A percentile compares a stretch with the other conserved stretches of the same genome.
These are phyloP conservation scores for Vombatus ursinus DNA, from an alignment of 2,113 vertebrate genomes.

Conservation along the genomic window DNA sequence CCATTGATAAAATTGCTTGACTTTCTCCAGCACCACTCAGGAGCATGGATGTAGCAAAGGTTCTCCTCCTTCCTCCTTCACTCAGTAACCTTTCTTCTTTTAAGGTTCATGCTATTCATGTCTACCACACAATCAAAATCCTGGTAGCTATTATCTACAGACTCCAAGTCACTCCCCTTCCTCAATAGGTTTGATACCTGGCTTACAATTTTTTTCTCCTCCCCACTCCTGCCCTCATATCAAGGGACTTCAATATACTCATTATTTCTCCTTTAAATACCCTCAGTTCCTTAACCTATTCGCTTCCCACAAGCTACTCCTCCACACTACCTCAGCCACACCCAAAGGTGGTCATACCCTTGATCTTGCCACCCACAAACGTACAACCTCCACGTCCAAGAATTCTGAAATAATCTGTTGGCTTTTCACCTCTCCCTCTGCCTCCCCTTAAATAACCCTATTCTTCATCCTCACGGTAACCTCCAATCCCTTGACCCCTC, in stretches of 20 bases:
- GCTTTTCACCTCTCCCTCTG: too few relatives aligned
- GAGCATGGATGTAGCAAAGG: background rate
- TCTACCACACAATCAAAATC: background rate
- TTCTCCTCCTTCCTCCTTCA: background rate
- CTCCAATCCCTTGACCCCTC: background rate
- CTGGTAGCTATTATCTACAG: background rate
- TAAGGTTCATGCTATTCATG: background rate
- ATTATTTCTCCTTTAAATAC: too few relatives aligned
- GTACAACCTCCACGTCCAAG: background rate
- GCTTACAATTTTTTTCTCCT: background rate
- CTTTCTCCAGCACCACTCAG: background rate
- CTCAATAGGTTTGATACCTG: background rate
- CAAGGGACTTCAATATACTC: too few relatives aligned
- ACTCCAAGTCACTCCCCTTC: background rate
- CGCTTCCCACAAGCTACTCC: background rate
- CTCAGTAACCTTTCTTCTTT: background rate
- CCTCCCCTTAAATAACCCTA: background rate
- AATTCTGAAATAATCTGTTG: background rate
- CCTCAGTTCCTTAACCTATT: background rate
- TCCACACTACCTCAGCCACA: background rate
- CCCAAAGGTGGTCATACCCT: background rate
- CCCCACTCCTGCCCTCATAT: background rate
- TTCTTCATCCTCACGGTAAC: background rate
- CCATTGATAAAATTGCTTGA: background rate
- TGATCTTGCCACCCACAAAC: background rate